Evolutionary conservation across 2,888 invertebrate species (phyloP).

Genomic region (Pardosa pseudoannulata): DNA sequence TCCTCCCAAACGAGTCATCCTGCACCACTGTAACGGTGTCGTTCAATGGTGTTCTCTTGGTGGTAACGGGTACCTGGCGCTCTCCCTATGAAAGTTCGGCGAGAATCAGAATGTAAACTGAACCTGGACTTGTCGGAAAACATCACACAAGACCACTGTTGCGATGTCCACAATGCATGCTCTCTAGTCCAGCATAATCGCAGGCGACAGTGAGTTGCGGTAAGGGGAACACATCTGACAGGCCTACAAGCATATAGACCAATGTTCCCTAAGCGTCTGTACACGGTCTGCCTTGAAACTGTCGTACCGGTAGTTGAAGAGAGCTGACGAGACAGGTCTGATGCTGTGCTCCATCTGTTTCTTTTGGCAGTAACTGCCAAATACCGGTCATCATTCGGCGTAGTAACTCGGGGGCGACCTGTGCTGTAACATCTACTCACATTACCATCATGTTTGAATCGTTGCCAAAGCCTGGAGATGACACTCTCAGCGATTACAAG

Average conservation of each 20-base stretch:
- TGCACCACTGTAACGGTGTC: slow-evolving; percentile 3
- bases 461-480: slow-evolving; percentile 20
- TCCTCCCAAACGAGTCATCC: slow-evolving; percentile 11
- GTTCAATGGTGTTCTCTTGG: background rate
- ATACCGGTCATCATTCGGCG: slow-evolving; percentile 27
- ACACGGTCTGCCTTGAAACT: slow-evolving; percentile 6
- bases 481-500: slow-evolving; percentile 10
- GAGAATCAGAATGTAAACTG: background rate
- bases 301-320: background rate
- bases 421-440: slow-evolving; percentile 20
- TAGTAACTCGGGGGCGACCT: slow-evolving; percentile 21
- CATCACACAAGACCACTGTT: background rate
- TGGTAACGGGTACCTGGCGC: background rate
- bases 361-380: slow-evolving; percentile 23
- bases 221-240: background rate
- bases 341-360: slow-evolving; percentile 10
- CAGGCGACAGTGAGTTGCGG: background rate
- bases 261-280: background rate
- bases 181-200: background rate
- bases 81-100: background rate
- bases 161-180: background rate
- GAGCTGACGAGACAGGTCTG: slow-evolving; percentile 5
- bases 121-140: background rate
- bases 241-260: background rate
- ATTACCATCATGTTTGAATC: slow-evolving; percentile 27